Evolutionary conservation across 1,140 invertebrate species (phyloP), one percentile per base, ranked within the genome.

Genomic region (Anastatus disparis): DNA sequence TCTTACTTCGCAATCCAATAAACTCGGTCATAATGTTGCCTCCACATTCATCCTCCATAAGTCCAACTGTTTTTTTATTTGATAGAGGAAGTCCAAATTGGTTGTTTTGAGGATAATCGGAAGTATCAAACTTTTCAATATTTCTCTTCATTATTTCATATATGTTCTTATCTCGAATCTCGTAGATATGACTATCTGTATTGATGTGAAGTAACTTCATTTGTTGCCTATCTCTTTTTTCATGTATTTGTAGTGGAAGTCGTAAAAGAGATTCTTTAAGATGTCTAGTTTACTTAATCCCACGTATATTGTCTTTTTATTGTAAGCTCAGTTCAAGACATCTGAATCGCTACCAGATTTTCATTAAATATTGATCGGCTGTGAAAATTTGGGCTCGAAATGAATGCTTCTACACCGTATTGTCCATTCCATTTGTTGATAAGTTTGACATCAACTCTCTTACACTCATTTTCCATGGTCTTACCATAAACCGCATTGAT

Each of bases 401-500:
- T n/a, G n/a, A 75, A 38, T 68, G 75, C 69, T 10, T 74, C n/a
- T n/a, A n/a, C 74, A 38, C 70, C 75, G 65, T 63, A 75, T 65
- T 58, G 20, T 50, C 70, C 74, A 15, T 42, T 46, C 74, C 75
- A 80, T 52, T 72, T 70, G 12, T 53, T 76, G 4, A 77, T 74
- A 35, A 84, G 48, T 77, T 83, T 78, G 1, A 87, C 65, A 71
- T 82, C 66, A 15, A 72, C 66, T 64, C 79, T 67, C 59, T 81
- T 82, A 26, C 78, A 61, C 2, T 83, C 70, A 70, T 86, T 84
- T n/a, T n/a, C n/a, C n/a, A n/a, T n/a, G n/a, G n/a, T n/a, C n/a
- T 74, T 87, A n/a, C n/a, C 82, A 79, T 85, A 84, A 6, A 83
- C 75, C 8, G 74, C 53, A 69, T 86, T 86, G 61, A 83, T 86